Conservation (phyloP, 2,113 vertebrate genomes). For the Pungitius pungitius region DNA sequence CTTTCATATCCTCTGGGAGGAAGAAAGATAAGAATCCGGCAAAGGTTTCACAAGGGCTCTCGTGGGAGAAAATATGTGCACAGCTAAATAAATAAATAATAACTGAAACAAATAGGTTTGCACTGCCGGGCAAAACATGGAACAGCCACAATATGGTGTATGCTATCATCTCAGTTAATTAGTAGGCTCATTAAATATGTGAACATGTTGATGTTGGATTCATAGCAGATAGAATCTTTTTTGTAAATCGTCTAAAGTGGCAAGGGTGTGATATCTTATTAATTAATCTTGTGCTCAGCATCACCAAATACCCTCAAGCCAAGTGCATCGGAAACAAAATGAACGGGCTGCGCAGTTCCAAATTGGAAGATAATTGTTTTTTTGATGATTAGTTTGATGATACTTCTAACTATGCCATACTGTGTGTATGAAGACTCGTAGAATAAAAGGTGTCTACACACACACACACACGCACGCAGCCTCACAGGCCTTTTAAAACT, state of each 20-base stretch:
- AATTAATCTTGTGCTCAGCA: slow-evolving; percentile 73
- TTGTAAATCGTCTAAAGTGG: slow-evolving; percentile 72
- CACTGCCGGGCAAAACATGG: slow-evolving; percentile 63
- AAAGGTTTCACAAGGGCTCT: slow-evolving; percentile 58
- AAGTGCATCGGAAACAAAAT: slow-evolving; percentile 53
- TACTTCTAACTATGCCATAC: background rate
- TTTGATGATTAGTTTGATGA: slow-evolving; percentile 43
- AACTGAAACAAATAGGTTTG: slow-evolving; percentile 62
- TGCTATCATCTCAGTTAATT: slow-evolving; percentile 70
- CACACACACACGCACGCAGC: background rate
- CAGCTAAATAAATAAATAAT: slow-evolving; percentile 58
- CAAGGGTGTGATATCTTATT: slow-evolving; percentile 73
- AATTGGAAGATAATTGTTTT: slow-evolving; percentile 45
- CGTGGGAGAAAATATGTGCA: slow-evolving; percentile 63
- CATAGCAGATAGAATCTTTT: slow-evolving; percentile 44
- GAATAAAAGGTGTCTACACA: slow-evolving; percentile 15
- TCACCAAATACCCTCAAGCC: slow-evolving; percentile 69
- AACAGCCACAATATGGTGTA: slow-evolving; percentile 45
- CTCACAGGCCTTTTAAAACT: slow-evolving; percentile 5
- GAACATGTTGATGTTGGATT: slow-evolving; percentile 70
- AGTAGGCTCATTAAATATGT: slow-evolving; percentile 71
- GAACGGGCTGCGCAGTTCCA: slow-evolving; percentile 30
- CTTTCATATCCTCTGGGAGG: slow-evolving; percentile 46
- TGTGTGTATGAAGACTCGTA: background rate
- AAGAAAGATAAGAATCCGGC: slow-evolving; percentile 65